Conservation (phyloP, 2,113 vertebrate genomes). For the Melanostigma gelatinosum region DNA sequence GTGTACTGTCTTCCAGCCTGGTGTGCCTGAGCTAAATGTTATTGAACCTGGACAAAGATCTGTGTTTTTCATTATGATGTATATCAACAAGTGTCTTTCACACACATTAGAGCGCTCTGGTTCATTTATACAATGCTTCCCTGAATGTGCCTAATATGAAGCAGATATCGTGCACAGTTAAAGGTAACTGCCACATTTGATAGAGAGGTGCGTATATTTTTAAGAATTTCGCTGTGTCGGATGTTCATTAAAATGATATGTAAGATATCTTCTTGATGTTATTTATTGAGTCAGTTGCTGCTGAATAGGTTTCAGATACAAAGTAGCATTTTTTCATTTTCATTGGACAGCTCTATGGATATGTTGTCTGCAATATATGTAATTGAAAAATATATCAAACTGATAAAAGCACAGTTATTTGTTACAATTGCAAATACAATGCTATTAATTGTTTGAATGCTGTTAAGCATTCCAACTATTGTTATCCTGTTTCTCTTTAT, state of each 20-base stretch:
- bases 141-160: conserved; percentile 34
- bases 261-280: conserved; percentile 37
- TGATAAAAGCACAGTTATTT: neutral
- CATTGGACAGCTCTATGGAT: neutral
- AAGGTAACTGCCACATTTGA: conserved; percentile 60
- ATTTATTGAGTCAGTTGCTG: conserved; percentile 37
- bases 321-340: neutral
- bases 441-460: neutral
- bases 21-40: conserved; percentile 51
- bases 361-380: neutral
- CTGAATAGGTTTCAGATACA: neutral
- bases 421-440: neutral
- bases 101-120: conserved; percentile 2
- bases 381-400: neutral
- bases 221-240: conserved; percentile 42
- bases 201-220: conserved; percentile 68
- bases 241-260: conserved; percentile 68
- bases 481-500: no score
- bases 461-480: no score
- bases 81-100: neutral
- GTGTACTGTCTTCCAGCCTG: conserved; percentile 37
- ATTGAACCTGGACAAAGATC: conserved; percentile 30
- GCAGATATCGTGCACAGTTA: conserved; percentile 48
- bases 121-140: conserved; percentile 32
- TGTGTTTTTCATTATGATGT: conserved; percentile 31